Evolutionary conservation across 2,113 vertebrate species (phyloP).

Genomic region (Numenius arquata): DNA sequence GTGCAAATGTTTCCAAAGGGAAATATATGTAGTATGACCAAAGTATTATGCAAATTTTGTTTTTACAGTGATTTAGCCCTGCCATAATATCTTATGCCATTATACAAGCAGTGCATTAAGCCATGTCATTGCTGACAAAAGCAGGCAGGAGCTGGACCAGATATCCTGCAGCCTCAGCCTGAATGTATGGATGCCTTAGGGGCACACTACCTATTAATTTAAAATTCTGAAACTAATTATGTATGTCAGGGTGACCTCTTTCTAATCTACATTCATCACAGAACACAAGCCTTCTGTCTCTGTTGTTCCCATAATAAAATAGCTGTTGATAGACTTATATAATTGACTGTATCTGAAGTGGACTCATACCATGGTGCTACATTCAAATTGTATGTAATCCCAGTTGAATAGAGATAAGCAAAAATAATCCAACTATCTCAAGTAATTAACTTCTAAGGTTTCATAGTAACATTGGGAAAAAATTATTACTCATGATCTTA

Average conservation of each 20-base stretch:
- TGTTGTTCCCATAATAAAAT: slow-evolving; percentile 75
- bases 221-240: slow-evolving; percentile 79
- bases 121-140: slow-evolving; percentile 61
- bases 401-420: slow-evolving; percentile 72
- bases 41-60: slow-evolving; percentile 71
- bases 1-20: slow-evolving; percentile 63
- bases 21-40: slow-evolving; percentile 54
- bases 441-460: slow-evolving; percentile 75
- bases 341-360: slow-evolving; percentile 72
- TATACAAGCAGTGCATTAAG: slow-evolving; percentile 60
- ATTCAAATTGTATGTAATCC: slow-evolving; percentile 66
- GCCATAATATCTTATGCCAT: slow-evolving; percentile 55
- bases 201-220: slow-evolving; percentile 75
- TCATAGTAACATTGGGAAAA: slow-evolving; percentile 39
- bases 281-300: slow-evolving; percentile 69
- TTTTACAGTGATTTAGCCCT: slow-evolving; percentile 67
- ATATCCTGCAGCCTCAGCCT: slow-evolving; percentile 58
- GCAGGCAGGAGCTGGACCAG: slow-evolving; percentile 37
- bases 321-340: slow-evolving; percentile 74
- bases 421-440: slow-evolving; percentile 70
- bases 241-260: slow-evolving; percentile 80
- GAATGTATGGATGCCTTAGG: slow-evolving; percentile 68
- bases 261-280: slow-evolving; percentile 80
- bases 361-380: slow-evolving; percentile 57
- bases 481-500: slow-evolving; percentile 36